Base-by-base conservation (phyloP, 1,140 invertebrate species). In the Octopus bimaculoides region DNA sequence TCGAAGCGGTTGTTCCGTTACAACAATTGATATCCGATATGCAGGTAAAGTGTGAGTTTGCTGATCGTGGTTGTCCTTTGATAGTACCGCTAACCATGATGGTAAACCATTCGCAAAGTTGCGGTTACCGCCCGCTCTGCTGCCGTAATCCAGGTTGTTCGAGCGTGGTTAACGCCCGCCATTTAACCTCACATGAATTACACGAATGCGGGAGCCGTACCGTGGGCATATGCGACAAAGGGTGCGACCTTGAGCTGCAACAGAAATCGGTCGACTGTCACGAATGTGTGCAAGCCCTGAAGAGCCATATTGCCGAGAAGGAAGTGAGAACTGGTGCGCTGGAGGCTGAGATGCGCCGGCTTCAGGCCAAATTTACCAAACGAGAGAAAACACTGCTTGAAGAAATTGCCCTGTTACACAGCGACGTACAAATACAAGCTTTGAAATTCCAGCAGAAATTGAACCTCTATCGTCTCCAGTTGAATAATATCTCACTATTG, bases 41-140 rank as follows among this genome's bases (percentile, higher is more conserved):
- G 75, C 80, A 81, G 55, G 86, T 86, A 2, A 82, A 81, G 14
- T 86, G 85, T 71, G 82, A 84, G 66, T 86, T 82, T 69, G 56
- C 76, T 1, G 79, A 80, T 17, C 77, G 75, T 8, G 85, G 85
- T 8, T 86, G 85, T 79, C 77, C 75, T 12, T 79, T 78, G 52
- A 54, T 83, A 4, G 79, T 84, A 10, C 20, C 82, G 54, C 80
- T 86, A 77, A 80, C 80, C 4, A 82, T 85, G 73, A 56, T 84
- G 61, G 79, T 82, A 54, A 12, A 52, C 10, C 85, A 86, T 73
- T 80, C 66, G 9, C 79, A 82, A 53, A 71, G 78, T 7, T 86
- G 85, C 79, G 77, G 41, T 17, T 82, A 81, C 81, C 78, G 83
- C 41, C 85, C 84, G 20, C 80, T 83, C 9, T 55, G 55, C 14